phyloP scores from a whole-genome alignment of 92 coral and sea anemone genomes.

The Epizoanthus fatuus region DNA sequence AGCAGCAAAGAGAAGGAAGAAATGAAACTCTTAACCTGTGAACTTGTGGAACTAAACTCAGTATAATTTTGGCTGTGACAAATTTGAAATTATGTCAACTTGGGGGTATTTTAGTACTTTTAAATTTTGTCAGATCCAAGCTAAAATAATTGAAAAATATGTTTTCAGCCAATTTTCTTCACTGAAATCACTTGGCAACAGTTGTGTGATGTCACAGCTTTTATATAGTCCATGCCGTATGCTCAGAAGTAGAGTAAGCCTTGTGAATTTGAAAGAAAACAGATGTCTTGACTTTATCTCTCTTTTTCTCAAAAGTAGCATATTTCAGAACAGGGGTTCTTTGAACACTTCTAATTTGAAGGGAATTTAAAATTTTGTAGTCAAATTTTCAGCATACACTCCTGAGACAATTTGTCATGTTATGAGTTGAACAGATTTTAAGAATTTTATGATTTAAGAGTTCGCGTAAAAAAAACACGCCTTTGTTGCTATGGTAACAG shows the following conservation, averaged over 20 bases:
- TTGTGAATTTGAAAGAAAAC: constrained; percentile 19
- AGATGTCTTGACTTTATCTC: constrained; percentile 1
- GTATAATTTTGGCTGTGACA: neutral
- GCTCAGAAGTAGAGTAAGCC: constrained; percentile 10
- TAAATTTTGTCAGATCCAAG: constrained; percentile 15
- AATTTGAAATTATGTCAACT: constrained; percentile 12
- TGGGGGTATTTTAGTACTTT: neutral
- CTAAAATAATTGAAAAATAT: constrained; percentile 9
- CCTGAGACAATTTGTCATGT: constrained; percentile 16
- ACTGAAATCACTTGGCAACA: constrained; percentile 5
- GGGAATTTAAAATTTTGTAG: constrained; percentile 8
- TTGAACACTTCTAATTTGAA: constrained; percentile 20
- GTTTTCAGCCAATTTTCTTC: constrained; percentile 3
- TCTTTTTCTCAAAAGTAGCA: constrained; percentile 17
- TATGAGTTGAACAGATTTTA: constrained; percentile 22
- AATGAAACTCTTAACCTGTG: constrained; percentile 18
- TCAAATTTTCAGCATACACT: constrained; percentile 7
- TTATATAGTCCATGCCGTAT: constrained; percentile 21
- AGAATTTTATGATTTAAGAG: neutral
- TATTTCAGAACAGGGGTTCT: too few species aligned
- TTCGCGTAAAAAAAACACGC: neutral
- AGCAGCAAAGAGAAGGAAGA: constrained; percentile 33
- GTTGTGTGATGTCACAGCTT: constrained; percentile 6
- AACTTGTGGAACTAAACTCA: constrained; percentile 15
- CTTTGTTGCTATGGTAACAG: constrained; percentile 30